These are phyloP conservation scores for Phalacrocorax pelagicus DNA, from an alignment of 2,113 vertebrate genomes.

Conservation along the genomic window DNA sequence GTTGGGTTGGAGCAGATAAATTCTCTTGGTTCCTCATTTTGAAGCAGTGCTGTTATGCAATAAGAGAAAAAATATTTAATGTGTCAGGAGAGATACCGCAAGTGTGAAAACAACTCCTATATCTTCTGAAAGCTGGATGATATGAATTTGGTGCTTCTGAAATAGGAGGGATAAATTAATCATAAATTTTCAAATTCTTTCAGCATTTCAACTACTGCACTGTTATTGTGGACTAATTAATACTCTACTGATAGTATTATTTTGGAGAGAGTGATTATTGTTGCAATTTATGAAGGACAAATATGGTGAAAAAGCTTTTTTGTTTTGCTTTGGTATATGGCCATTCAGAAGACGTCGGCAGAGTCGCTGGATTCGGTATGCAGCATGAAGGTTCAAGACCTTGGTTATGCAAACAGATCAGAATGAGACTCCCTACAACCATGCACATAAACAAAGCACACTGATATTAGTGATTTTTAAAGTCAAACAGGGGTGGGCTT, in stretches of 20 bases:
- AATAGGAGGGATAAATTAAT: background rate
- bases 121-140: background rate
- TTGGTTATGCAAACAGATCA: background rate
- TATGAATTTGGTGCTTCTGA: background rate
- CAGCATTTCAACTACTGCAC: background rate
- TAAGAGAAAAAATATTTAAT: background rate
- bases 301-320: background rate
- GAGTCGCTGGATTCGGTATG: background rate
- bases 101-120: background rate
- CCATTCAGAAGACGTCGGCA: background rate
- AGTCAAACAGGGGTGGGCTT: background rate
- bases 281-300: background rate
- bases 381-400: accelerated
- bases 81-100: background rate
- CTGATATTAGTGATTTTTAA: background rate
- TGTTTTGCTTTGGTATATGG: background rate
- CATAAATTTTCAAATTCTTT: background rate
- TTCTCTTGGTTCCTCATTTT: background rate
- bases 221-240: background rate
- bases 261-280: background rate
- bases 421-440: background rate
- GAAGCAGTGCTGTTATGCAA: background rate
- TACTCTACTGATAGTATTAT: background rate
- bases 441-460: background rate
- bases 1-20: background rate